Base-by-base conservation (phyloP, 1,140 invertebrate species). In the Camponotus floridanus region DNA sequence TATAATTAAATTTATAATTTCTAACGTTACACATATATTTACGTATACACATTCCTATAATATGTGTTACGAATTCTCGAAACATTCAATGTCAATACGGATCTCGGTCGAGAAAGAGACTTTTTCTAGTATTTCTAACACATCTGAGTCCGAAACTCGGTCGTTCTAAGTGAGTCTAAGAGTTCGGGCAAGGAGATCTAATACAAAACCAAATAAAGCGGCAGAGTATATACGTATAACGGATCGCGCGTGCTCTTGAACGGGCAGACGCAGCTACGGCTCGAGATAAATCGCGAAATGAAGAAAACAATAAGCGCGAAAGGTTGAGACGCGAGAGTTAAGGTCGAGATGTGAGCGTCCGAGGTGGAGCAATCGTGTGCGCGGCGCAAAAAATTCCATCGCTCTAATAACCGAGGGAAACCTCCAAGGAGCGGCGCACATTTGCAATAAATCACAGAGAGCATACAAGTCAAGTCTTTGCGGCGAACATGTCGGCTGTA, bases 361-460 rank as follows among this genome's bases (percentile, higher is more conserved):
- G 36, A 80, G 79, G 39, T 81, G 79, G 67, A 73, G 67, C 79
- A 61, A 81, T 61, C n/a, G 62, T 45, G n/a, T 42, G 51, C 21
- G 65, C 9, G 15, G 39, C 11, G 31, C 15, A 67, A 62, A 79
- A 73, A 59, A 15, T 61, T 33, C 39, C 78, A 42, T 80, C 65
- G 65, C 21, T 21, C 79, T 83, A 74, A 73, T 74, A 83, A 74
- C 55, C 18, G 36, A 39, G 55, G 68, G 42, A 64, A 26, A 21
- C 36, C 51, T 45, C 39, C 18, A 70, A 39, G 45, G 45, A 74
- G 61, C 13, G 70, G 51, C 21, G 71, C 76, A 45, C 59, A 90
- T 90, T 86, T 71, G 87, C 88, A 71, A 87, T 90, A 90, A 90
- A 90, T 90, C 89, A 78, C 87, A 45, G 62, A 57, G 85, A 68